phyloP scores from a whole-genome alignment of 2,113 vertebrate genomes.

The Electrona antarctica region DNA sequence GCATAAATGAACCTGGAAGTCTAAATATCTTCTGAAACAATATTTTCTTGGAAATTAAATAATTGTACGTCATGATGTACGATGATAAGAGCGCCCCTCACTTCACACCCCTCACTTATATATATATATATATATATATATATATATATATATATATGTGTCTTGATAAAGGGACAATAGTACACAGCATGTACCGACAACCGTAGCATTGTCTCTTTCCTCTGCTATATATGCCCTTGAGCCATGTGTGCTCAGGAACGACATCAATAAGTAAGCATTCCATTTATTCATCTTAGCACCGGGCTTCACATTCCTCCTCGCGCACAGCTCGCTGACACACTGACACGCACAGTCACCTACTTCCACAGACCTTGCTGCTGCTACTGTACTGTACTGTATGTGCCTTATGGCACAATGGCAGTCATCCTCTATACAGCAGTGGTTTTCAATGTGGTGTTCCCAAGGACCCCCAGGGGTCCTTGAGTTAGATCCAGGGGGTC shows the following conservation, averaged over 20 bases:
- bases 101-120: no score
- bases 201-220: not conserved
- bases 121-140: not conserved
- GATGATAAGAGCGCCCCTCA: no score
- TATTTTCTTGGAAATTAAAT: no score
- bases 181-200: not conserved
- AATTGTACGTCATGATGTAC: no score
- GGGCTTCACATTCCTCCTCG: constrained; percentile 3
- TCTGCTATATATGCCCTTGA: not conserved
- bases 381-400: no score
- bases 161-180: not conserved
- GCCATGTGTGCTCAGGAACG: constrained; percentile 1
- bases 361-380: not conserved
- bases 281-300: constrained; percentile 17
- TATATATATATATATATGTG: not conserved
- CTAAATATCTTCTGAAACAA: no score
- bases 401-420: not conserved
- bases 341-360: not conserved
- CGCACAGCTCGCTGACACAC: not conserved
- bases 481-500: no score
- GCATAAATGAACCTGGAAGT: no score
- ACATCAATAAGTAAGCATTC: constrained; percentile 29
- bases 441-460: no score
- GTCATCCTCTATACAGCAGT: not conserved
- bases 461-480: no score